These are phyloP conservation scores for Petrocephalus schoutedeni DNA, from an alignment of 2,797 vertebrate genomes.

Conservation along the genomic window DNA sequence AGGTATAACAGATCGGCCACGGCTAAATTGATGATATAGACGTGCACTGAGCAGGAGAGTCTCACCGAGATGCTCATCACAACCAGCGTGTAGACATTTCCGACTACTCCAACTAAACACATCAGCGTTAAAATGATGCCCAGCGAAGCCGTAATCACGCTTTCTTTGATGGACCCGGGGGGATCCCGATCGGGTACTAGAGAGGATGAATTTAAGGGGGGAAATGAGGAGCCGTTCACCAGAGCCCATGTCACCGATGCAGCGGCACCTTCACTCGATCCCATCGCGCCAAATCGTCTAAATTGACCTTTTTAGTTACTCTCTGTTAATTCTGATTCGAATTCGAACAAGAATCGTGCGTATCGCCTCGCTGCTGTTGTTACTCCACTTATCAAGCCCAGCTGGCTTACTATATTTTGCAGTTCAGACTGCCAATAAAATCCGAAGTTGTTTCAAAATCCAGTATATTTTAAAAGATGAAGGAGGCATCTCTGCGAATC, in stretches of 20 bases:
- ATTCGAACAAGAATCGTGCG: not conserved
- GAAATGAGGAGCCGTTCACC: slow-evolving; percentile 31
- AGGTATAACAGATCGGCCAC: slow-evolving; percentile 62
- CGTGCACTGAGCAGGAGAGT: slow-evolving; percentile 46
- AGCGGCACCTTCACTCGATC: slow-evolving; percentile 13
- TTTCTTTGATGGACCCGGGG: slow-evolving; percentile 23
- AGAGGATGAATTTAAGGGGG: slow-evolving; percentile 30
- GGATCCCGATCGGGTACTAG: slow-evolving; percentile 3
- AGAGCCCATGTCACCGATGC: slow-evolving; percentile 6
- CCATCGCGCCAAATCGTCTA: slow-evolving; percentile 27
- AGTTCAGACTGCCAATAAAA: not conserved
- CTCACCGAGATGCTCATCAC: slow-evolving; percentile 46
- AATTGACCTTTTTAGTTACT: not conserved
- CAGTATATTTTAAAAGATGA: not conserved
- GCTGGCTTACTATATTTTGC: not conserved
- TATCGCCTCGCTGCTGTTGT: not conserved
- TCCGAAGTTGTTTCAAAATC: not conserved
- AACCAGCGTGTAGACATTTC: slow-evolving; percentile 55
- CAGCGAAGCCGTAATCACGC: slow-evolving; percentile 43
- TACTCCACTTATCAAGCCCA: not conserved
- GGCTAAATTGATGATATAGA: slow-evolving; percentile 58
- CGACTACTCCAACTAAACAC: slow-evolving; percentile 53
- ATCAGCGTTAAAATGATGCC: slow-evolving; percentile 48
- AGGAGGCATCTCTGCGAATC: not conserved
- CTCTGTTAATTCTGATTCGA: not conserved